Conservation (phyloP, 2,888 invertebrate genomes). For the Drosophila mayaguana region DNA sequence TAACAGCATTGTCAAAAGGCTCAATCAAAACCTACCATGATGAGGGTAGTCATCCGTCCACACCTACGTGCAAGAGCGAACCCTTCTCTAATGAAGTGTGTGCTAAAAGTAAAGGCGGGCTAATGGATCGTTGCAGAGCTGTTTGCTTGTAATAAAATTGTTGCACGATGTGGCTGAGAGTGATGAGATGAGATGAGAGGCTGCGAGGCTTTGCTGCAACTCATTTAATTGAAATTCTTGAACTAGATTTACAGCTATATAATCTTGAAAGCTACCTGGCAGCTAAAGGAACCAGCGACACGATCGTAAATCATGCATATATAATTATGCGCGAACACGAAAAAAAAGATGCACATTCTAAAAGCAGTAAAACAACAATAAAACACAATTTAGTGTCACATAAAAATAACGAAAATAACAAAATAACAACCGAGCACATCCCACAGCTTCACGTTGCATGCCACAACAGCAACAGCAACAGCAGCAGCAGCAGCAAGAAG, state of each 20-base stretch:
- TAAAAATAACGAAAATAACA: slow-evolving; percentile 39
- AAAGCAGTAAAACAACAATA: slow-evolving; percentile 59
- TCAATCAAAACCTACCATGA: not conserved
- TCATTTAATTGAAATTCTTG: slow-evolving; percentile 52
- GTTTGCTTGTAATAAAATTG: not conserved
- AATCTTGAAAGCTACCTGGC: slow-evolving; percentile 22
- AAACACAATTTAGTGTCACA: slow-evolving; percentile 69
- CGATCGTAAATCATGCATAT: slow-evolving; percentile 63
- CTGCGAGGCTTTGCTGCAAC: not conserved
- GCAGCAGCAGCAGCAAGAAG: not conserved
- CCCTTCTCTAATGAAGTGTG: slow-evolving; percentile 8
- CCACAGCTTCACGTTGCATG: slow-evolving; percentile 63
- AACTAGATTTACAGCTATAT: slow-evolving; percentile 38
- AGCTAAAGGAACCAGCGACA: slow-evolving; percentile 12
- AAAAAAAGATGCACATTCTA: slow-evolving; percentile 56
- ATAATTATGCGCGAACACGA: slow-evolving; percentile 54
- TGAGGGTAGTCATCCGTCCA: slow-evolving; percentile 2
- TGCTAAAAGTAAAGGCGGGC: slow-evolving; percentile 6
- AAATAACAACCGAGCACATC: slow-evolving; percentile 24
- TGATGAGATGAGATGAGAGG: not conserved
- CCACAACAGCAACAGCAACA: slow-evolving; percentile 26
- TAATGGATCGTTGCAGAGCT: not conserved
- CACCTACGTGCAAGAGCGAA: not conserved
- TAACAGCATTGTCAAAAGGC: not conserved
- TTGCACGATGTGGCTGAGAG: slow-evolving; percentile 2